Conservation (phyloP, 2,113 vertebrate genomes). For the Anas platyrhynchos region DNA sequence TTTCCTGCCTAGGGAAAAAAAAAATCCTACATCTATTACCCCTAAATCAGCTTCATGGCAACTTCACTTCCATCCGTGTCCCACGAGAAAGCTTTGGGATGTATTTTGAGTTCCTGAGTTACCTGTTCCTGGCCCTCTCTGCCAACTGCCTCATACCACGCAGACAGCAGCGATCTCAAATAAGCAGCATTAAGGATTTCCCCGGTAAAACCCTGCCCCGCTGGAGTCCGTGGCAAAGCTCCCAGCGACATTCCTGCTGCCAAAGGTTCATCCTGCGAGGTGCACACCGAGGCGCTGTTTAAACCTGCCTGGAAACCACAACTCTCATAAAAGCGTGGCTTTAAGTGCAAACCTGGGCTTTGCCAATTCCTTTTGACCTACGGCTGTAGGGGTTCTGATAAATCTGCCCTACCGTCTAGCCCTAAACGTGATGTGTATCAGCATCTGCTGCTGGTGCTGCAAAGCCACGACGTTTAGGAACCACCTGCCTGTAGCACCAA, state of each 20-base stretch:
- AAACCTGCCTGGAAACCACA: conserved; percentile 6
- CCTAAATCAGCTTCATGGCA: neutral
- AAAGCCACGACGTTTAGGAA: neutral
- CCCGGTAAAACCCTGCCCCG: neutral
- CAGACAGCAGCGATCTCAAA: neutral
- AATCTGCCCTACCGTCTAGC: neutral
- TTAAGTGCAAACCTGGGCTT: neutral
- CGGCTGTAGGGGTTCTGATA: neutral
- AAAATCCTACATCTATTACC: neutral
- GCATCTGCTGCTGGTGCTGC: neutral
- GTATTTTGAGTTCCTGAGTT: neutral
- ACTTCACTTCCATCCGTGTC: neutral
- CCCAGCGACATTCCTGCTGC: neutral
- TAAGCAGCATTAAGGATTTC: neutral
- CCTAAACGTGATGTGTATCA: neutral
- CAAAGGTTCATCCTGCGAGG: conserved; percentile 11
- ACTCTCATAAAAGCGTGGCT: neutral
- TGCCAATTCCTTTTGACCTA: neutral
- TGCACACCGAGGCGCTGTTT: conserved; percentile 1
- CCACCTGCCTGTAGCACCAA: neutral
- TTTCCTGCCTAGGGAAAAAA: neutral
- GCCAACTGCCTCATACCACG: neutral
- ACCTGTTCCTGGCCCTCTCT: neutral
- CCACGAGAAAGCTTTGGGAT: neutral
- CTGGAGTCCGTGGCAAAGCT: conserved; percentile 24